A percentile compares a stretch with the other conserved stretches of the same genome.
phyloP scores from a whole-genome alignment of 1,140 invertebrate genomes.

The Yoshiicerus persimilis region DNA sequence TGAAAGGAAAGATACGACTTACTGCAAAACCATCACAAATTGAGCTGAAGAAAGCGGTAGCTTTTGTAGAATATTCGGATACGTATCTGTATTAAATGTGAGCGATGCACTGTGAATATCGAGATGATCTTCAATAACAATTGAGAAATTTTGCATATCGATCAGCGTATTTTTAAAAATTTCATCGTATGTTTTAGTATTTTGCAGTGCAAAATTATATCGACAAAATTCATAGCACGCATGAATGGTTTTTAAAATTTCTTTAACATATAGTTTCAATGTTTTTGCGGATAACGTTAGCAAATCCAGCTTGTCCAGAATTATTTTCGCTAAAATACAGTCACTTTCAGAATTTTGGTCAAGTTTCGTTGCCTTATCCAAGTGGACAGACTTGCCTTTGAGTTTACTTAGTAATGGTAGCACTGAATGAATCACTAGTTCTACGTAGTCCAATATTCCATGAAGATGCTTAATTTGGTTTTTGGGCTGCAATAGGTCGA shows the following conservation, averaged over 20 bases:
- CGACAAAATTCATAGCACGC: background rate
- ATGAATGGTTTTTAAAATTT: background rate
- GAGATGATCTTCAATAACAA: too few species aligned
- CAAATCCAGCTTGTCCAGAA: background rate
- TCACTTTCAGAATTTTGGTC: background rate
- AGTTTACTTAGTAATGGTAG: background rate
- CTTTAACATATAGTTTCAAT: background rate
- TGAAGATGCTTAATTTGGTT: background rate
- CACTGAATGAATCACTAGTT: background rate
- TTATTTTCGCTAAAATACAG: background rate
- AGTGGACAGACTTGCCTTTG: too few species aligned
- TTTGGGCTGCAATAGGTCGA: background rate
- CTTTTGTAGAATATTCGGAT: background rate
- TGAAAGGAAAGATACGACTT: background rate
- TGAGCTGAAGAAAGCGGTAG: background rate
- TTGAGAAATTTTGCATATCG: background rate
- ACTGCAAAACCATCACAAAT: background rate
- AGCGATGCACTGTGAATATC: background rate
- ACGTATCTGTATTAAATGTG: background rate
- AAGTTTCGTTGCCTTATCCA: background rate
- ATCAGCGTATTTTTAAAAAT: too few species aligned
- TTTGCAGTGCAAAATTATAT: background rate
- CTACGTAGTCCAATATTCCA: background rate
- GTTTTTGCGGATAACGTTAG: background rate
- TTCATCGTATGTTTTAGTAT: background rate